phyloP scores from a whole-genome alignment of 2,113 vertebrate species.

The Callipepla californica region DNA sequence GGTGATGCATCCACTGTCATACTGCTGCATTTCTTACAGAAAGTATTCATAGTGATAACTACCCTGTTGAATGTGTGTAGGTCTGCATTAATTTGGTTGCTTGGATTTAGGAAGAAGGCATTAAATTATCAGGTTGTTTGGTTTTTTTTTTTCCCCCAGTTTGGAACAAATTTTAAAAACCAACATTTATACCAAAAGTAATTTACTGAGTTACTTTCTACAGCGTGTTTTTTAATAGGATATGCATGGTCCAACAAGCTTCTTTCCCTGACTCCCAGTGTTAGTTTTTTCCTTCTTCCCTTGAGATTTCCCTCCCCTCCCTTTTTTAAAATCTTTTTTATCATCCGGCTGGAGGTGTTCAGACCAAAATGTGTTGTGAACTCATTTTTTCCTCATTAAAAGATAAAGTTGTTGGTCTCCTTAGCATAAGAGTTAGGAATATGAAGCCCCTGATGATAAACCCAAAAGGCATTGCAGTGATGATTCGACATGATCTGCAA shows the following conservation, averaged over 20 bases:
- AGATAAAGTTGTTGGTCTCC: background rate
- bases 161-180: background rate
- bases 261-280: background rate
- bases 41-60: constrained; percentile 45
- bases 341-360: too few relatives aligned
- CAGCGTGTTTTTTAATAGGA: background rate
- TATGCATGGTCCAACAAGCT: background rate
- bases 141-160: background rate
- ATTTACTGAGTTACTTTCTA: constrained; percentile 26
- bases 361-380: too few relatives aligned
- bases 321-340: background rate
- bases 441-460: background rate
- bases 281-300: constrained; percentile 2
- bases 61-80: constrained; percentile 5
- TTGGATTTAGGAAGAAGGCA: background rate
- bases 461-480: background rate
- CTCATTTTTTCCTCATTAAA: background rate
- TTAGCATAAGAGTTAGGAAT: background rate
- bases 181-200: constrained; percentile 18
- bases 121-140: background rate
- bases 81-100: background rate
- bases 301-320: rapidly evolving
- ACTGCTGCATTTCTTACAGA: constrained; percentile 24
- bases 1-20: background rate
- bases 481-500: background rate